These are phyloP conservation scores for Tetragonula clypearis DNA, from an alignment of 1,140 invertebrate species.

Conservation along the genomic window DNA sequence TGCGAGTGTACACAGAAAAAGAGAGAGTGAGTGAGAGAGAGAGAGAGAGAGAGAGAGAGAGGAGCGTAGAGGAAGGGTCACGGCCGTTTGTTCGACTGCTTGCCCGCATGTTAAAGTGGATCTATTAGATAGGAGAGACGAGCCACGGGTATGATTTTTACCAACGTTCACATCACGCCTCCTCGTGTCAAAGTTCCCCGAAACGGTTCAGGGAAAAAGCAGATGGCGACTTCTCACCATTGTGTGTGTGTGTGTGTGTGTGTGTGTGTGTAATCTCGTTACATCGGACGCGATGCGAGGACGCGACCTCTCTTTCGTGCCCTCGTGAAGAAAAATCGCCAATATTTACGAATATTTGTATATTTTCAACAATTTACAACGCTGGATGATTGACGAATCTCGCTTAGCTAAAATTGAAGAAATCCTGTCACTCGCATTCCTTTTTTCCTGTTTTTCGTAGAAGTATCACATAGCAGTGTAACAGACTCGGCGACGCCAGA, in stretches of 20 bases:
- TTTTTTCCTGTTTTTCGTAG: not conserved
- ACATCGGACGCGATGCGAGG: not conserved
- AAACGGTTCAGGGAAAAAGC: not conserved
- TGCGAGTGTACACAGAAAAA: not conserved
- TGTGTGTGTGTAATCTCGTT: not conserved
- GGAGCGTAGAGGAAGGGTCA: constrained; percentile 6
- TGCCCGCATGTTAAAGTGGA: constrained; percentile 42
- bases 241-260: not conserved
- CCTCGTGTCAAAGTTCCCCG: not conserved
- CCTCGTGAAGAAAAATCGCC: not conserved
- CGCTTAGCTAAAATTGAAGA: too few species aligned
- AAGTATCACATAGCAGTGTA: not conserved
- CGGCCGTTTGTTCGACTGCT: constrained; percentile 30
- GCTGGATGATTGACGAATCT: too few species aligned
- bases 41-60: not conserved
- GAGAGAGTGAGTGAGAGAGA: too few species aligned
- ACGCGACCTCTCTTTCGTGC: not conserved
- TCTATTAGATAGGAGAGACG: constrained; percentile 32
- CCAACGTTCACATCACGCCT: constrained; percentile 5
- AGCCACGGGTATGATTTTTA: constrained; percentile 7
- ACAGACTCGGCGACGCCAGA: not conserved
- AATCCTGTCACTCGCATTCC: too few species aligned
- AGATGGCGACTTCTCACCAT: constrained; percentile 9
- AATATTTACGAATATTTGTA: not conserved
- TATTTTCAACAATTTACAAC: too few species aligned